Evolutionary conservation across 2,888 invertebrate species (phyloP).

Genomic region (Heliconius aoede): DNA sequence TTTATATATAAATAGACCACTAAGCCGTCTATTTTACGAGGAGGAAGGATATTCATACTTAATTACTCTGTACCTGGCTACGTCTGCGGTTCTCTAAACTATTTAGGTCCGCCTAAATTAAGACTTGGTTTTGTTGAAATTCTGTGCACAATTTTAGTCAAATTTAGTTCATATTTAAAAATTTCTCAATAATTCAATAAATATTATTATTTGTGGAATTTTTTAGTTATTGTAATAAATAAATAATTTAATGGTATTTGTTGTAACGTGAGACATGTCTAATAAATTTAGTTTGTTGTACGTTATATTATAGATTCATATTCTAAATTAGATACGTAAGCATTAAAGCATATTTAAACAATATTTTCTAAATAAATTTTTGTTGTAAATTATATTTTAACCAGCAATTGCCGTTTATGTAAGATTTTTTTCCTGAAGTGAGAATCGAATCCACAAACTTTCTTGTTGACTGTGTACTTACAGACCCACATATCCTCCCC

Average conservation of each 20-base stretch:
- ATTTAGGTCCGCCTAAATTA: slow-evolving; percentile 27
- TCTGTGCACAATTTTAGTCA: neutral
- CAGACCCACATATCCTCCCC: no score
- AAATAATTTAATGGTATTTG: neutral
- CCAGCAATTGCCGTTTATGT: no score
- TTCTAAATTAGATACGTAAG: neutral
- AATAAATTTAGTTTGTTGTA: neutral
- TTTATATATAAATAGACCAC: slow-evolving; percentile 3
- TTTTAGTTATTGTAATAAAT: neutral
- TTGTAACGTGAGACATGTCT: neutral
- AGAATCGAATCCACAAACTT: no score
- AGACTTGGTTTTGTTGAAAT: slow-evolving; percentile 24
- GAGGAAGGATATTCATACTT: slow-evolving; percentile 27
- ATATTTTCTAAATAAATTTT: no score
- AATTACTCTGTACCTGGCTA: slow-evolving; percentile 29
- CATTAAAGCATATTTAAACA: neutral
- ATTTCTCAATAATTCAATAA: neutral
- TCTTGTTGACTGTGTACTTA: no score
- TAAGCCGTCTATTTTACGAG: slow-evolving; percentile 17
- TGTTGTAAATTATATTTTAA: no score
- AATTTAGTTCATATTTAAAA: neutral
- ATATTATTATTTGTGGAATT: neutral
- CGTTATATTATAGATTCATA: neutral
- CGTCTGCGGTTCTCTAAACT: slow-evolving; percentile 25
- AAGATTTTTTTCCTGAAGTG: no score